Base-by-base conservation (phyloP, 2,113 vertebrate genomes). In the Pitta sordida region DNA sequence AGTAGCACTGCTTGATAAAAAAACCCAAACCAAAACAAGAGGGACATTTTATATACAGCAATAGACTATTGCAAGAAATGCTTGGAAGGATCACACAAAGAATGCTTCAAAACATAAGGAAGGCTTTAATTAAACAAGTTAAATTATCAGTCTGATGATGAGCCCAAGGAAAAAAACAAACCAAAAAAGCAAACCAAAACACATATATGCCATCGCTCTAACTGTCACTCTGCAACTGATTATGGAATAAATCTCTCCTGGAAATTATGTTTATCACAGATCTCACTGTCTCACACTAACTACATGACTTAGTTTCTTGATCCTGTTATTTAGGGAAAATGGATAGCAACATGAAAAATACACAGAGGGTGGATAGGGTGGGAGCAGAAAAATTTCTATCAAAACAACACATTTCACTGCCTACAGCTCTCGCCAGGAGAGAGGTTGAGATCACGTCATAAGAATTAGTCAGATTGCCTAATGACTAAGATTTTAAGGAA, bases 391-490 rank as follows among this genome's bases (percentile, higher is more conserved):
- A 53, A 46, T 8, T 82, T 36, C 49, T 80, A 58, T 59, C 64
- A 71, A 93, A 96, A 64, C 60, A 75, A 90, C 56, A 67, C 53
- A 83, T 69, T 93, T 93, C 55, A 58, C 60, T 88, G 86, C 88
- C 80, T 76, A 94, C 80, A 65, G 37, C 44, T 83, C 19, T 88
- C 46, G 32, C n/a, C 46, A 62, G 53, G 44, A 73, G 36, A 71
- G 36, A 69, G 49, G 53, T 0, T 86, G 71, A 80, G 59, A 90
- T 73, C 75, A 76, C 27, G 51, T 59, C 4, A 7, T 44, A 83
- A 69, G 41, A 73, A 56, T 83, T 85, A 88, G 67, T 71, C 85
- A 93, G 49, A 77, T n/a, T 73, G 37, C 68, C 88, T 71, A 76
- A 26, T 80, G 68, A 65, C n/a, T 86, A 21, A 80, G 22, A 29